These are phyloP conservation scores for Drosophila gunungcola DNA, from an alignment of 1,140 invertebrate species.

Conservation along the genomic window DNA sequence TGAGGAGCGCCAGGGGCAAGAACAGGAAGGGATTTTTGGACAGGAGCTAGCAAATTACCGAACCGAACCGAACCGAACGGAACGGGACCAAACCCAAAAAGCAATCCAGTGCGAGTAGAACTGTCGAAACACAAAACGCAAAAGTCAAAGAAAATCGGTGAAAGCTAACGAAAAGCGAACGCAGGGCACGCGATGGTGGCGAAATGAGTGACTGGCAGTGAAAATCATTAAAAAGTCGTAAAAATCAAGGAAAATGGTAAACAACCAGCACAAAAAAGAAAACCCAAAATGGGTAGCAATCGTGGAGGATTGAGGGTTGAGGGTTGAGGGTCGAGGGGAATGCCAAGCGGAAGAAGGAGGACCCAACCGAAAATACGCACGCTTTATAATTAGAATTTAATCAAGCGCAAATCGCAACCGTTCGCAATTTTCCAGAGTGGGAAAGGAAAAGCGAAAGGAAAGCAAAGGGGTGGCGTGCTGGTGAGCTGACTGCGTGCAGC, in stretches of 20 bases:
- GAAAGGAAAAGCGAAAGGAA: slow-evolving; percentile 19
- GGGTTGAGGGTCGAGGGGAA: neutral
- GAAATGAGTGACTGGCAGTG: slow-evolving; percentile 81
- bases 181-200: slow-evolving; percentile 69
- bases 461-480: neutral
- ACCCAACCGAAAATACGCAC: slow-evolving; percentile 67
- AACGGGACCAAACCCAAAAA: slow-evolving; percentile 34
- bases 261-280: slow-evolving; percentile 52
- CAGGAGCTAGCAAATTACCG: slow-evolving; percentile 55
- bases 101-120: slow-evolving; percentile 32
- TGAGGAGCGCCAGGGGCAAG: slow-evolving; percentile 39
- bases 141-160: slow-evolving; percentile 72
- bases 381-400: slow-evolving; percentile 84
- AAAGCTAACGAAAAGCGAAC: slow-evolving; percentile 30
- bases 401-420: slow-evolving; percentile 82
- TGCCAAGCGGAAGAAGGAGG: neutral
- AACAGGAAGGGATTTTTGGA: neutral
- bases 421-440: slow-evolving; percentile 51
- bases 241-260: slow-evolving; percentile 78
- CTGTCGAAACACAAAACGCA: slow-evolving; percentile 56
- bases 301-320: neutral
- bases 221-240: slow-evolving; percentile 84
- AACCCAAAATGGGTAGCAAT: slow-evolving; percentile 20
- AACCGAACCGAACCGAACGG: slow-evolving; percentile 30
- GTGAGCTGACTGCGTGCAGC: slow-evolving; percentile 36